A percentile compares a stretch with the other conserved stretches of the same genome.
Evolutionary conservation across 2,888 invertebrate species (phyloP).

Genomic region (Priocnemis perturbator): DNA sequence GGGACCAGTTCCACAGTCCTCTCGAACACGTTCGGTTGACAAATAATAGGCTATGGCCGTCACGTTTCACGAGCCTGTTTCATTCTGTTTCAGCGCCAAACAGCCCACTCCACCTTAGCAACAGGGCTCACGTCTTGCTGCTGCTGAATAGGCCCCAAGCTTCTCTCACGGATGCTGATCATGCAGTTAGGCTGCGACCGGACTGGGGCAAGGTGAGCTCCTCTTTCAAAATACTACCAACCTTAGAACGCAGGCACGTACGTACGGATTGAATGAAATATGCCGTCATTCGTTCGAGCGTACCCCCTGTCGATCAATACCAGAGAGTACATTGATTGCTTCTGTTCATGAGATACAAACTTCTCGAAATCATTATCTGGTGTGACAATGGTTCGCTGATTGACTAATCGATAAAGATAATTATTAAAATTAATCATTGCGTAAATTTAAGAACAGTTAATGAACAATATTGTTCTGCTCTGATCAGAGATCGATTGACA

Average conservation of each 20-base stretch:
- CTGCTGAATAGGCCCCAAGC: constrained; percentile 79
- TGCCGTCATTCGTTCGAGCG: background rate
- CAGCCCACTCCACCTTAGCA: constrained; percentile 80
- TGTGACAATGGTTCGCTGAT: too few species aligned
- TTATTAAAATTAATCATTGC: too few species aligned
- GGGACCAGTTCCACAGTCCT: background rate
- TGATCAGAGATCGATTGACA: too few species aligned
- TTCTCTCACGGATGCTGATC: constrained; percentile 82
- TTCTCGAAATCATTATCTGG: too few species aligned
- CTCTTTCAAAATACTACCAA: constrained; percentile 1
- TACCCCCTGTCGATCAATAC: too few species aligned
- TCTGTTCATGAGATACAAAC: too few species aligned
- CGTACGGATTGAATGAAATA: constrained; percentile 5
- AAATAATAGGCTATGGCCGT: constrained; percentile 17
- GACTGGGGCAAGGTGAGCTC: constrained; percentile 82
- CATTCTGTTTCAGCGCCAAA: constrained; percentile 78
- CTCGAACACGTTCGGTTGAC: constrained; percentile 9
- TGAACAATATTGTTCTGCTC: too few species aligned
- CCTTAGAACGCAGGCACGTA: background rate
- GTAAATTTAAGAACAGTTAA: too few species aligned
- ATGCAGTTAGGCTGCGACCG: constrained; percentile 79
- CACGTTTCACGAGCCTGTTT: constrained; percentile 40
- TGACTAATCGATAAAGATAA: too few species aligned
- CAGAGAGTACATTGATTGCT: background rate
- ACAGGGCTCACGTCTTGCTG: constrained; percentile 81